Conservation (phyloP, 64 coral and sea anemone species). For the Stichodactyla helianthus region DNA sequence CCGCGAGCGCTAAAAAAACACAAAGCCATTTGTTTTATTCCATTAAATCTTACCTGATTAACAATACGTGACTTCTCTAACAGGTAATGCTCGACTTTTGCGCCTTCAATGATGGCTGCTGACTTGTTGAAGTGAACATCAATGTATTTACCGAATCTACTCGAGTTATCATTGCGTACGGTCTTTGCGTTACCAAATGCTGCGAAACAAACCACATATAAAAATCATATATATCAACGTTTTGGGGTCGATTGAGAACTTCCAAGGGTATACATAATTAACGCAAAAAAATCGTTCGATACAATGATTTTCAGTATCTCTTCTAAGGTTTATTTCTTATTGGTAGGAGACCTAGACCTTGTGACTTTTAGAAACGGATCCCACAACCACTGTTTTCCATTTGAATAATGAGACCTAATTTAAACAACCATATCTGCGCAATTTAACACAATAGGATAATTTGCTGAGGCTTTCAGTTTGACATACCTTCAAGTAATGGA, state of each 20-base stretch:
- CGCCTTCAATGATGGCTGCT: slow-evolving; percentile 62
- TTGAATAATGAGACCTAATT: no score
- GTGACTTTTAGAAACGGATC: not conserved
- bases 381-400: no score
- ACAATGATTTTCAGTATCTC: no score
- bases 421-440: no score
- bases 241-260: not conserved
- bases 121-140: slow-evolving; percentile 81
- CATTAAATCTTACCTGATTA: slow-evolving; percentile 41
- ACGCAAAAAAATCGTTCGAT: not conserved
- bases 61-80: slow-evolving; percentile 88
- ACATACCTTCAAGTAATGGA: slow-evolving; percentile 81
- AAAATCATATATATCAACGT: not conserved
- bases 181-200: slow-evolving; percentile 95
- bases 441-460: no score
- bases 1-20: no score
- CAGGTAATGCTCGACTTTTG: slow-evolving; percentile 82
- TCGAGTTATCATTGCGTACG: slow-evolving; percentile 81
- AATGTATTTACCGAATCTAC: slow-evolving; percentile 89
- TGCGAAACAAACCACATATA: slow-evolving; percentile 9
- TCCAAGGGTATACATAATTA: no score
- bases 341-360: no score
- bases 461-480: not conserved
- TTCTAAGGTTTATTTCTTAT: no score
- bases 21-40: not conserved